Conservation (phyloP, 2,888 invertebrate genomes). For the Heliconius cydno region DNA sequence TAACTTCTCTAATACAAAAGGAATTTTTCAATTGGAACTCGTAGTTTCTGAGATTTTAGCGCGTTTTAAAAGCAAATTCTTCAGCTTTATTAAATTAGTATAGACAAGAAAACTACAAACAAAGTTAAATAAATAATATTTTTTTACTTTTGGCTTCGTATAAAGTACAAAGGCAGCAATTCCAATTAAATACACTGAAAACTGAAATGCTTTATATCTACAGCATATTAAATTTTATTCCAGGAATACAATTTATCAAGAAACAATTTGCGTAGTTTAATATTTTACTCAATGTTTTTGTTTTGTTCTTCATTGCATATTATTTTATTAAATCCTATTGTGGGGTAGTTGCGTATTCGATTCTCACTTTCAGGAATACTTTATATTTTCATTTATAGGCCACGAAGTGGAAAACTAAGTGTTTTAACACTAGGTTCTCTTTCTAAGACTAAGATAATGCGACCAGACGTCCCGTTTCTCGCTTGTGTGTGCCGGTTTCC, state of each 20-base stretch:
- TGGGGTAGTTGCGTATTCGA: too few relatives aligned
- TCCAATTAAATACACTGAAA: neutral
- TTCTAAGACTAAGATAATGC: too few relatives aligned
- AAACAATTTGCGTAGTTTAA: neutral
- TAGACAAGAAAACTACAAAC: neutral
- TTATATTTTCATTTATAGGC: too few relatives aligned
- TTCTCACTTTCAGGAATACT: too few relatives aligned
- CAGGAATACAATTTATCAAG: neutral
- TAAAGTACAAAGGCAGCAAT: neutral
- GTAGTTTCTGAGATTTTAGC: too few relatives aligned
- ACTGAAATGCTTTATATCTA: neutral
- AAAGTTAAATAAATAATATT: neutral
- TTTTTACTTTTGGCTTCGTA: neutral
- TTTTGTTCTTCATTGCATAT: neutral
- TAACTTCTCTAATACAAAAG: too few relatives aligned
- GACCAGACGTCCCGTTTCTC: too few relatives aligned
- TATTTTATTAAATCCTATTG: neutral
- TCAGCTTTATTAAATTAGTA: neutral
- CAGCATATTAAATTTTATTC: slow-evolving; percentile 4
- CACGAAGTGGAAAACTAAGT: too few relatives aligned
- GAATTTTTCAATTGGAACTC: too few relatives aligned
- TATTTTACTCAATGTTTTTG: neutral
- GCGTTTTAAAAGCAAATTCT: too few relatives aligned
- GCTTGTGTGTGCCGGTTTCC: too few relatives aligned
- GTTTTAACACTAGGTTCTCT: too few relatives aligned